Conservation (phyloP, 2,888 invertebrate species). For the Caenorhabditis sp. region DNA sequence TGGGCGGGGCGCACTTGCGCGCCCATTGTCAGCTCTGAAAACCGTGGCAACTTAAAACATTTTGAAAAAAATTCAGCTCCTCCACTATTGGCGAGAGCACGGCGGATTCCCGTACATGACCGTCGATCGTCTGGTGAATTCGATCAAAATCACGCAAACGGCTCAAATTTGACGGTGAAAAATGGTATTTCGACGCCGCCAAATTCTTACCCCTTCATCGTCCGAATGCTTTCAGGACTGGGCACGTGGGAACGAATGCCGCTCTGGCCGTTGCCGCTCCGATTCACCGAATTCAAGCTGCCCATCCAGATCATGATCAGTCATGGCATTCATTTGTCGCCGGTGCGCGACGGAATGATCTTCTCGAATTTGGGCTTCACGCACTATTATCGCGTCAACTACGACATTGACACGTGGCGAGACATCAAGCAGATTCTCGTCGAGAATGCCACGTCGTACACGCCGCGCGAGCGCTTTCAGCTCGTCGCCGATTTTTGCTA, state of each 20-base stretch:
- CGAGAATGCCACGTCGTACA: slow-evolving; percentile 63
- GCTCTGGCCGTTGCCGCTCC: slow-evolving; percentile 61
- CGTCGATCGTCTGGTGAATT: slow-evolving; percentile 54
- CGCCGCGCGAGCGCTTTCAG: slow-evolving; percentile 60
- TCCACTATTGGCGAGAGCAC: slow-evolving; percentile 60
- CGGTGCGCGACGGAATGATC: slow-evolving; percentile 55
- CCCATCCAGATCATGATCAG: slow-evolving; percentile 65
- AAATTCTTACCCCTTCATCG: no score
- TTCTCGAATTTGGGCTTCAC: slow-evolving; percentile 57
- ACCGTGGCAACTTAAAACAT: no score
- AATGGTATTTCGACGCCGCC: slow-evolving; percentile 32
- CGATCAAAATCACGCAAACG: slow-evolving; percentile 57
- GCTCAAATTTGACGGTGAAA: slow-evolving; percentile 54
- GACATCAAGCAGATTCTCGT: slow-evolving; percentile 43
- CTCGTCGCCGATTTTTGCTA: slow-evolving; percentile 63
- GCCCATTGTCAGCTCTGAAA: no score
- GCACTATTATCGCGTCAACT: slow-evolving; percentile 65
- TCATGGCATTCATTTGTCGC: slow-evolving; percentile 62
- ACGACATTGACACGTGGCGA: slow-evolving; percentile 64
- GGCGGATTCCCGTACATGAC: slow-evolving; percentile 60
- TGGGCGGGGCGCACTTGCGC: no score
- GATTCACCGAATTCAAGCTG: slow-evolving; percentile 64
- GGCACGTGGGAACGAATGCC: slow-evolving; percentile 63
- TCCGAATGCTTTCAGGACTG: slow-evolving; percentile 46
- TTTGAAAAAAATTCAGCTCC: no score